Percentiles rank a stretch among this genome's conserved stretches.
These are phyloP conservation scores for Hypena proboscidalis DNA, from an alignment of 2,888 invertebrate genomes.

Conservation along the genomic window DNA sequence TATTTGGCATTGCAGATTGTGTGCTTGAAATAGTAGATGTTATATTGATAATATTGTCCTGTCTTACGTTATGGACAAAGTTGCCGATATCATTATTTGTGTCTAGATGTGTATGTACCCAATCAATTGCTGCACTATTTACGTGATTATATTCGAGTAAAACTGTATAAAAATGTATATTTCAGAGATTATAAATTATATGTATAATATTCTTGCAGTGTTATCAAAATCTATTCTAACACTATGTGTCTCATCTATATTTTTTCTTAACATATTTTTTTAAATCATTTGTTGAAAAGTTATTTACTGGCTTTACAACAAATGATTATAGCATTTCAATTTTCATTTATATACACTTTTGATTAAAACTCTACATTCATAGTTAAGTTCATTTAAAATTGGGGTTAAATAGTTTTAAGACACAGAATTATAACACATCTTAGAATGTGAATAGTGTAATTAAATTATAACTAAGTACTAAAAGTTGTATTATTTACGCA, in stretches of 20 bases:
- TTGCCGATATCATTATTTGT: no score
- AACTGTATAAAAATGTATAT: constrained; percentile 3
- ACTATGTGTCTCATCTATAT: constrained; percentile 5
- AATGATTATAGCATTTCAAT: constrained; percentile 2
- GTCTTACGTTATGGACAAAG: no score
- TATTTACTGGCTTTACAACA: not conserved
- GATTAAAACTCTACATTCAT: constrained; percentile 18
- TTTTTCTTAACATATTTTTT: no score
- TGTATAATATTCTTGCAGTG: constrained; percentile 12
- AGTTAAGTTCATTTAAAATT: constrained; percentile 35
- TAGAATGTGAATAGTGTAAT: constrained; percentile 54
- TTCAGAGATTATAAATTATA: constrained; percentile 7
- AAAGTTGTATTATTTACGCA: constrained; percentile 34
- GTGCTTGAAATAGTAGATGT: no score
- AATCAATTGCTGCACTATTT: no score
- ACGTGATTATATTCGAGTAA: no score
- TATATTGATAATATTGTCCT: no score
- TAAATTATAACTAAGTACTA: constrained; percentile 46
- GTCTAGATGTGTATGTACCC: no score
- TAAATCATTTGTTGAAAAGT: not conserved
- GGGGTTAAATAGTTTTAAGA: constrained; percentile 52
- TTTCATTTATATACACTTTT: constrained; percentile 17
- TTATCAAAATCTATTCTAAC: constrained; percentile 11
- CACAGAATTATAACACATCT: constrained; percentile 54
- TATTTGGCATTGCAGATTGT: no score